These are phyloP conservation scores for Oligia strigilis DNA, from an alignment of 2,888 invertebrate species.

Conservation along the genomic window DNA sequence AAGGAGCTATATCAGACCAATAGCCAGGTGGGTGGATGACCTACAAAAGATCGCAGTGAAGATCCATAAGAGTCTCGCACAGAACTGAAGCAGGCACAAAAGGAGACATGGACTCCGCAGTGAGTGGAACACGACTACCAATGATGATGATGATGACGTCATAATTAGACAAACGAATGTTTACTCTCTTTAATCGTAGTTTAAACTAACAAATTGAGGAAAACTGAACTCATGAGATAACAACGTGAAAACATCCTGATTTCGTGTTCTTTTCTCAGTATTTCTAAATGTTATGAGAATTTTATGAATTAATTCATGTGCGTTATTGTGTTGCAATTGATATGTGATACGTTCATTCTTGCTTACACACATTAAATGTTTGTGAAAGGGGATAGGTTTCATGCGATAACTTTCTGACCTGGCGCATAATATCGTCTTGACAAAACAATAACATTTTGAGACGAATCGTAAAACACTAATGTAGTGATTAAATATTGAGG, in stretches of 20 bases:
- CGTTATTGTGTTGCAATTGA: constrained; percentile 19
- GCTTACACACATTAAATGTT: constrained; percentile 15
- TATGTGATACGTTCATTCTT: constrained; percentile 18
- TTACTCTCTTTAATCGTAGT: constrained; percentile 7
- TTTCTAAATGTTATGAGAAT: constrained; percentile 24
- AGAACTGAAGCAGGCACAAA: not conserved
- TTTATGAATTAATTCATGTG: constrained; percentile 15
- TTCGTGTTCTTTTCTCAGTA: constrained; percentile 37
- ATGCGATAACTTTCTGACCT: not conserved
- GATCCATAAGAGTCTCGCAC: not conserved
- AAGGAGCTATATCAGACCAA: not conserved
- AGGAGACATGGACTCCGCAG: not conserved
- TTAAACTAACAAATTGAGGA: constrained; percentile 29
- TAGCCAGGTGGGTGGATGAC: not conserved
- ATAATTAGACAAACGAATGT: not conserved
- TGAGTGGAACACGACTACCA: not conserved
- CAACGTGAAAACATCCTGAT: constrained; percentile 20
- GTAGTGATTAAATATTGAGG: not conserved
- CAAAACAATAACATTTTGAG: not conserved
- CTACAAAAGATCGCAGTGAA: not conserved
- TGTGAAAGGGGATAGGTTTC: not conserved
- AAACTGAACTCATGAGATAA: constrained; percentile 19
- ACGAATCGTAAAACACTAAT: not conserved
- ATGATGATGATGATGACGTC: not conserved
- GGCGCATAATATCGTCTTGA: not conserved